Conservation (phyloP, 2,113 vertebrate species). For the Petroica traversi region DNA sequence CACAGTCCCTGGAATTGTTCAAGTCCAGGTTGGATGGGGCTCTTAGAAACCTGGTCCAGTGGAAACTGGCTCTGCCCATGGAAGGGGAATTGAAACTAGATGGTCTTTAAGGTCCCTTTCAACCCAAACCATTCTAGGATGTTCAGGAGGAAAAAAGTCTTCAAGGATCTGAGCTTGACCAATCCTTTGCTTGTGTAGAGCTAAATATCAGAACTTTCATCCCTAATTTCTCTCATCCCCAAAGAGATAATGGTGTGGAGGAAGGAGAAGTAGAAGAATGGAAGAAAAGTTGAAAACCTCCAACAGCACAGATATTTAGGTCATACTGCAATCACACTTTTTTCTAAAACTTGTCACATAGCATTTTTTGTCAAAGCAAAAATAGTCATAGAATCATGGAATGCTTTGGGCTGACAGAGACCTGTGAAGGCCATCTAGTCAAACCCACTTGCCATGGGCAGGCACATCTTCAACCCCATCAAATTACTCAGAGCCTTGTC, state of each 20-base stretch:
- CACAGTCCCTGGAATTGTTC: neutral
- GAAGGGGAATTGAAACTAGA: neutral
- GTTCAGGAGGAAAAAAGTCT: neutral
- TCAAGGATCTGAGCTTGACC: neutral
- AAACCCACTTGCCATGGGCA: fast-evolving
- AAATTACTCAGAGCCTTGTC: neutral
- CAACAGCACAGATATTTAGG: neutral
- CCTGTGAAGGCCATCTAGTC: neutral
- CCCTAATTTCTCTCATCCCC: neutral
- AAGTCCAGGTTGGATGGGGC: neutral
- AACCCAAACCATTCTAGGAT: neutral
- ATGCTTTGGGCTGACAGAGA: neutral
- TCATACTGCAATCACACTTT: neutral
- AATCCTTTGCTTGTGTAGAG: neutral
- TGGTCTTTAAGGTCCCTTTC: neutral
- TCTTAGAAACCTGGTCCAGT: neutral
- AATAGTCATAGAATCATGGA: neutral
- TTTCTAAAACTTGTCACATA: neutral
- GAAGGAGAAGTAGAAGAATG: neutral
- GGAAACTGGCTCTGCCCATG: neutral
- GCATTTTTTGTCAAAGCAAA: neutral
- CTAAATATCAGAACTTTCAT: neutral
- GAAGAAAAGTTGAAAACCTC: neutral
- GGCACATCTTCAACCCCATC: neutral
- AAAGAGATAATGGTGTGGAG: neutral